Evolutionary conservation across 2,113 vertebrate species (phyloP).

Genomic region (Isurus oxyrinchus): DNA sequence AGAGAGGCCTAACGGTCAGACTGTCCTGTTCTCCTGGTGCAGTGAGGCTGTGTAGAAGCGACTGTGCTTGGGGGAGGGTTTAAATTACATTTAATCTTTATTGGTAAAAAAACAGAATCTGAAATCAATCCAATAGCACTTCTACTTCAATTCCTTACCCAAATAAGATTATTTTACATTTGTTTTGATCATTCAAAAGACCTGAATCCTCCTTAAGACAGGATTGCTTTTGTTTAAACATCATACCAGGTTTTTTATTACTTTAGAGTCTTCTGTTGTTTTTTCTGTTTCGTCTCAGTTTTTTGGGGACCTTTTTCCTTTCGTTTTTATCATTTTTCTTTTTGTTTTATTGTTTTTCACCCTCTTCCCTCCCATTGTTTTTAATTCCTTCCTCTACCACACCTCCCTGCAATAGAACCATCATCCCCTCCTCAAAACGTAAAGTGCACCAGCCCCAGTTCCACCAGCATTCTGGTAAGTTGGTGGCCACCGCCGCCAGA

Average conservation of each 20-base stretch:
- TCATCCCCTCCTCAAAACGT: constrained; percentile 96
- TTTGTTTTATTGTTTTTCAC: constrained; percentile 72
- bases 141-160: not conserved
- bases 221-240: constrained; percentile 17
- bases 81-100: not conserved
- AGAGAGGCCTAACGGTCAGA: not conserved
- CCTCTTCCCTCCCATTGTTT: constrained; percentile 42
- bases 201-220: not conserved
- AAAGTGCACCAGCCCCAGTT: constrained; percentile 90
- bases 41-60: not conserved
- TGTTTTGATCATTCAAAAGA: not conserved
- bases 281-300: constrained; percentile 51
- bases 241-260: constrained; percentile 14
- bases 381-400: constrained; percentile 18
- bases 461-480: constrained; percentile 98
- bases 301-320: constrained; percentile 83
- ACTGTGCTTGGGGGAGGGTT: not conserved
- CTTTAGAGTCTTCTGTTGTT: constrained; percentile 41
- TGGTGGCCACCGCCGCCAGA: constrained; percentile 83
- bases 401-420: constrained; percentile 74
- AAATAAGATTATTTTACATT: not conserved
- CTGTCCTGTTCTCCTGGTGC: not conserved
- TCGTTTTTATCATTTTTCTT: constrained; percentile 77
- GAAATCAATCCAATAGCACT: not conserved
- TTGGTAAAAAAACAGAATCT: not conserved